Evolutionary conservation across 2,888 invertebrate genomes (phyloP).

Genomic region (Balanococcus diminutus): DNA sequence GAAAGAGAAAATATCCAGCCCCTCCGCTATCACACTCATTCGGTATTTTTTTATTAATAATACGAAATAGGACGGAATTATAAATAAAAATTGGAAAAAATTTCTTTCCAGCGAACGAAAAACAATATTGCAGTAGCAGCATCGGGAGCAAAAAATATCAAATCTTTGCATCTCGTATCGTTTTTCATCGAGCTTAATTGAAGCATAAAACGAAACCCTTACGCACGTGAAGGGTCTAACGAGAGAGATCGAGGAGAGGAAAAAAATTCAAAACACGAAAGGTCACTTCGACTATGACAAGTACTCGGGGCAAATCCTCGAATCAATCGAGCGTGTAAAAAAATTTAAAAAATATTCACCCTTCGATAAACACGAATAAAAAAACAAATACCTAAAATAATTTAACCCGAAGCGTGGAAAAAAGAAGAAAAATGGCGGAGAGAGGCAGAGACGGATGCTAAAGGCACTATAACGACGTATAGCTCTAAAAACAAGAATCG

Average conservation of each 20-base stretch:
- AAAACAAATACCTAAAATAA: constrained; percentile 22
- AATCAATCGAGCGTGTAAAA: constrained; percentile 2
- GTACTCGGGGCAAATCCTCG: neutral
- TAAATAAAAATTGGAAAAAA: too few species aligned
- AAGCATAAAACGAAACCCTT: neutral
- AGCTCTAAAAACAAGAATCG: neutral
- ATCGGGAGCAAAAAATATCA: neutral
- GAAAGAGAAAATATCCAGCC: too few species aligned
- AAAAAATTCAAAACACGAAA: neutral
- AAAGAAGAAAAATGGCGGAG: neutral
- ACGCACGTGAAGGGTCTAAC: neutral
- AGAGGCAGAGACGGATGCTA: neutral
- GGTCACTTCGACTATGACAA: neutral
- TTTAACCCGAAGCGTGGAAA: neutral
- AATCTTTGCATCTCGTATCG: neutral
- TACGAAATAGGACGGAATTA: too few species aligned
- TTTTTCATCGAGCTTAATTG: constrained; percentile 4
- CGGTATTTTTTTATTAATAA: too few species aligned
- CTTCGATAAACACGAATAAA: constrained; percentile 3
- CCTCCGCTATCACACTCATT: too few species aligned
- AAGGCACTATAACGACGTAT: neutral
- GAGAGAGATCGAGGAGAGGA: neutral
- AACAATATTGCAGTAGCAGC: too few species aligned
- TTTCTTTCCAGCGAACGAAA: neutral
- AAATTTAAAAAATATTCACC: constrained; percentile 17